phyloP scores from a whole-genome alignment of 2,888 invertebrate genomes.

The Blera fallax region DNA sequence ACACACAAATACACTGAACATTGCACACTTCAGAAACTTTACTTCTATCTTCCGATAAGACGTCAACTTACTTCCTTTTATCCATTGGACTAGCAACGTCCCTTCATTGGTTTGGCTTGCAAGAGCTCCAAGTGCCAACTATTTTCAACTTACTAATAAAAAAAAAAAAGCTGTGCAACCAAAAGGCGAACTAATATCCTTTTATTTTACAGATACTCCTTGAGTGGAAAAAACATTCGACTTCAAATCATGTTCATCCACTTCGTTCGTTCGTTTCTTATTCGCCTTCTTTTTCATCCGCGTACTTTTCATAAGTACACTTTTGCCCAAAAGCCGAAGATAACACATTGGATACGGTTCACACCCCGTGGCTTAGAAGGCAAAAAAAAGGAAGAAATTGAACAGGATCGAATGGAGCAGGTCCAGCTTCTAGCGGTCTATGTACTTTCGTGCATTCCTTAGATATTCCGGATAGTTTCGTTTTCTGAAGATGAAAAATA shows the following conservation, averaged over 20 bases:
- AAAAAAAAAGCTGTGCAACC: not conserved
- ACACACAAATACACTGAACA: not conserved
- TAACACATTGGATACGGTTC: not conserved
- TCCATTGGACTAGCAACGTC: slow-evolving; percentile 28
- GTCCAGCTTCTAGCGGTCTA: slow-evolving; percentile 23
- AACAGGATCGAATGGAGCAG: slow-evolving; percentile 13
- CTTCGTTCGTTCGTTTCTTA: not conserved
- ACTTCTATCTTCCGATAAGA: slow-evolving; percentile 32
- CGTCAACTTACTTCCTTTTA: slow-evolving; percentile 47
- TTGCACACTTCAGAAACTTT: not conserved
- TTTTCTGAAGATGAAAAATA: slow-evolving; percentile 27
- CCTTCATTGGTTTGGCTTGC: slow-evolving; percentile 29
- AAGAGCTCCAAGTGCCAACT: slow-evolving; percentile 34
- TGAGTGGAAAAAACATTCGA: slow-evolving; percentile 22
- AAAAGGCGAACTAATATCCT: slow-evolving; percentile 48
- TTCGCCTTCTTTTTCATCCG: not conserved
- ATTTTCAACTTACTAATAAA: slow-evolving; percentile 53
- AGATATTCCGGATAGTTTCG: not conserved
- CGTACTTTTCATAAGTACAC: slow-evolving; percentile 17
- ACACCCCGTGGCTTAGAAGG: slow-evolving; percentile 5
- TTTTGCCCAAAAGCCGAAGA: not conserved
- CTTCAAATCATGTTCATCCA: slow-evolving; percentile 58
- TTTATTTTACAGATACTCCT: slow-evolving; percentile 36
- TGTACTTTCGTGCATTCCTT: not conserved
- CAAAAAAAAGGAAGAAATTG: not conserved